Evolutionary conservation across 2,888 invertebrate genomes (phyloP).

Genomic region (Endotricha flammealis): DNA sequence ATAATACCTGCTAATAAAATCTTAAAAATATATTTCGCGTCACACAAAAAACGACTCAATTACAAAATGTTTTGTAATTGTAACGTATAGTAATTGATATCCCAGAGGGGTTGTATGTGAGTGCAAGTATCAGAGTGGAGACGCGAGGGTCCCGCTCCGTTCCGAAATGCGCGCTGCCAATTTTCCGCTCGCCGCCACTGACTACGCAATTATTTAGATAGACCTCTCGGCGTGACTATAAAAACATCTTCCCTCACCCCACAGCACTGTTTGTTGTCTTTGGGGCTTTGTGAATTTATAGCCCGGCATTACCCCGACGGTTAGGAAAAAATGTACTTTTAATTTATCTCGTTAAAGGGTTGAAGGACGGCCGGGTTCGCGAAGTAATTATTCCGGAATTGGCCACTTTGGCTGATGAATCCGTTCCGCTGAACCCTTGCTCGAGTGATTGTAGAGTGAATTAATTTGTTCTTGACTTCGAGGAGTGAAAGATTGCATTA

Average conservation of each 20-base stretch:
- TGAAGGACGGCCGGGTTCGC: conserved; percentile 73
- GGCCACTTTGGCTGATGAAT: conserved; percentile 78
- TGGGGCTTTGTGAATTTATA: conserved; percentile 76
- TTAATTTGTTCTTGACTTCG: conserved; percentile 65
- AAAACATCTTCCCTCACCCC: conserved; percentile 73
- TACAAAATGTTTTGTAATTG: conserved; percentile 2
- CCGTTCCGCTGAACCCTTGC: conserved; percentile 62
- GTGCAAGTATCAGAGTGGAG: conserved; percentile 22
- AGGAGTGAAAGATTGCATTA: conserved; percentile 69
- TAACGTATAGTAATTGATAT: conserved; percentile 10
- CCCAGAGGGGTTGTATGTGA: conserved; percentile 25
- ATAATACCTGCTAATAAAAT: conserved; percentile 19
- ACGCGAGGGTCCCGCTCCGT: conserved; percentile 19
- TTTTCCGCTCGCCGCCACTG: conserved; percentile 77
- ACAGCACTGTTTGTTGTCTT: conserved; percentile 70
- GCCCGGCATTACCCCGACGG: conserved; percentile 67
- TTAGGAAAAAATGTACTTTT: conserved; percentile 78
- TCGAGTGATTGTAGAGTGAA: conserved; percentile 61
- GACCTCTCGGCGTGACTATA: conserved; percentile 77
- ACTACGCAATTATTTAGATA: conserved; percentile 78
- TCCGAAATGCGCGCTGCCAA: conserved; percentile 58
- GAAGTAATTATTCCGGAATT: conserved; percentile 77
- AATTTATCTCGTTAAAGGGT: conserved; percentile 79
- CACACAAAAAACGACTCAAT: conserved; percentile 6
- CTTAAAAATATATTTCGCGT: conserved; percentile 7